Evolutionary conservation across 30 jellyfish, hydroid and myxozoan species (phyloP).

Genomic region (Chrysaora quinquecirrha): DNA sequence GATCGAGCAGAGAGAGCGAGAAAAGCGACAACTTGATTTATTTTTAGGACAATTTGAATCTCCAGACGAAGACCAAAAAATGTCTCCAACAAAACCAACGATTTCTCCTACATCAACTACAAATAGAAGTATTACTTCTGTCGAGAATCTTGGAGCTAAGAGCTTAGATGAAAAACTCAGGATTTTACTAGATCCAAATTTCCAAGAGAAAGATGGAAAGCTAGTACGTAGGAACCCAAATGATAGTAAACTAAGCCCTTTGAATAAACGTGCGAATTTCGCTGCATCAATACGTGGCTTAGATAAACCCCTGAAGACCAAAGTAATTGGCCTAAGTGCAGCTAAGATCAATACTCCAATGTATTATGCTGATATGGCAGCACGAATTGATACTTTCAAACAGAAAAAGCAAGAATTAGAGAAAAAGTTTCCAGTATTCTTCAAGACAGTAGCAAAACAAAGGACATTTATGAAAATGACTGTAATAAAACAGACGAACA

Average conservation of each 20-base stretch:
- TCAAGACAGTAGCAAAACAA: constrained; percentile 72
- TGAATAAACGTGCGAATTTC: constrained; percentile 37
- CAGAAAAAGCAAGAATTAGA: constrained; percentile 86
- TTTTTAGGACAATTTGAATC: constrained; percentile 75
- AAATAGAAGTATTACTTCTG: constrained; percentile 23
- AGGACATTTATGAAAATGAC: constrained; percentile 56
- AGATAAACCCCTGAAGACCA: constrained; percentile 70
- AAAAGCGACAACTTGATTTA: constrained; percentile 62
- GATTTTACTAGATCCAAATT: constrained; percentile 71
- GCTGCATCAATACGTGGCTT: constrained; percentile 75
- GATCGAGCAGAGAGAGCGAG: constrained; percentile 72
- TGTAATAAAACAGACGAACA: constrained; percentile 62
- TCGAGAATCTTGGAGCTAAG: constrained; percentile 64
- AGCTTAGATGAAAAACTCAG: constrained; percentile 74
- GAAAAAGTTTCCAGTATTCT: constrained; percentile 81
- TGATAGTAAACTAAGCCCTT: constrained; percentile 4
- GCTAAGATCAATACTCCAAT: constrained; percentile 52
- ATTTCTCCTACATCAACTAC: constrained; percentile 15
- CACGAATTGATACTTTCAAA: constrained; percentile 79
- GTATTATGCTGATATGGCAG: constrained; percentile 82
- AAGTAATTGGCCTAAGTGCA: constrained; percentile 77
- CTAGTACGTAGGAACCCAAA: constrained; percentile 32
- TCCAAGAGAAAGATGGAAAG: constrained; percentile 68
- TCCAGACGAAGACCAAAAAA: constrained; percentile 47
- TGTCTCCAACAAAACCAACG: constrained; percentile 29